Percentiles rank a stretch among this genome's conserved stretches.
These are phyloP conservation scores for Idaea dimidiata DNA, from an alignment of 2,888 invertebrate species.

Conservation along the genomic window DNA sequence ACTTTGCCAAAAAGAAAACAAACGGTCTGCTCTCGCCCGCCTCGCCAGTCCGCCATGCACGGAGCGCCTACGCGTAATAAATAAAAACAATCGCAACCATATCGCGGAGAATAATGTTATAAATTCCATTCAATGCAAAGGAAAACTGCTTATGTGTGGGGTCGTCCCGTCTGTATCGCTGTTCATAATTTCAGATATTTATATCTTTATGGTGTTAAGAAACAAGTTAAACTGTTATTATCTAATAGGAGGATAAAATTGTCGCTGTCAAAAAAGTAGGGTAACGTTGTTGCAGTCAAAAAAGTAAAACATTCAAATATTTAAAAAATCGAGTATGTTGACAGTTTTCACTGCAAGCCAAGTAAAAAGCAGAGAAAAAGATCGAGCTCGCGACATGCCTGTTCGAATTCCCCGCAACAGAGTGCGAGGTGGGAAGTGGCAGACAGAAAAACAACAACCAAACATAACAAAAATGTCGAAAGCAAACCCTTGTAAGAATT, in stretches of 20 bases:
- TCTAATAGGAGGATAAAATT: slow-evolving; percentile 11
- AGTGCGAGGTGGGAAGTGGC: slow-evolving; percentile 65
- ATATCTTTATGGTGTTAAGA: background rate
- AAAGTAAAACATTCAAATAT: slow-evolving; percentile 15
- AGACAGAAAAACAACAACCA: slow-evolving; percentile 56
- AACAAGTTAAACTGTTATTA: background rate
- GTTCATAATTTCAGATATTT: slow-evolving; percentile 4
- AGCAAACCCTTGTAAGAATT: slow-evolving; percentile 75
- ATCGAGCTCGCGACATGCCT: slow-evolving; percentile 59
- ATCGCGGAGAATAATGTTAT: slow-evolving; percentile 18
- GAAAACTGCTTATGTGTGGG: slow-evolving; percentile 14
- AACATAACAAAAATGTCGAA: slow-evolving; percentile 64
- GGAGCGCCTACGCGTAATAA: slow-evolving; percentile 23
- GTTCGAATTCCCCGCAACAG: slow-evolving; percentile 67
- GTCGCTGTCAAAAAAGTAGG: slow-evolving; percentile 9
- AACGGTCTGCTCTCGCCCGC: slow-evolving; percentile 19
- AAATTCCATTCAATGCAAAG: slow-evolving; percentile 53
- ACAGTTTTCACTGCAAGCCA: slow-evolving; percentile 50
- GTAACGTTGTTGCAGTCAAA: background rate
- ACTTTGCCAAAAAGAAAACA: slow-evolving; percentile 56
- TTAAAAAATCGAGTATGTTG: slow-evolving; percentile 45
- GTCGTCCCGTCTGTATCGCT: slow-evolving; percentile 19
- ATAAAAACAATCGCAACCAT: slow-evolving; percentile 38
- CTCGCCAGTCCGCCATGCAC: slow-evolving; percentile 22
- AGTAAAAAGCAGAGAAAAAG: slow-evolving; percentile 45